Evolutionary conservation across 2,888 invertebrate species (phyloP).

Genomic region (Drosophila eohydei): DNA sequence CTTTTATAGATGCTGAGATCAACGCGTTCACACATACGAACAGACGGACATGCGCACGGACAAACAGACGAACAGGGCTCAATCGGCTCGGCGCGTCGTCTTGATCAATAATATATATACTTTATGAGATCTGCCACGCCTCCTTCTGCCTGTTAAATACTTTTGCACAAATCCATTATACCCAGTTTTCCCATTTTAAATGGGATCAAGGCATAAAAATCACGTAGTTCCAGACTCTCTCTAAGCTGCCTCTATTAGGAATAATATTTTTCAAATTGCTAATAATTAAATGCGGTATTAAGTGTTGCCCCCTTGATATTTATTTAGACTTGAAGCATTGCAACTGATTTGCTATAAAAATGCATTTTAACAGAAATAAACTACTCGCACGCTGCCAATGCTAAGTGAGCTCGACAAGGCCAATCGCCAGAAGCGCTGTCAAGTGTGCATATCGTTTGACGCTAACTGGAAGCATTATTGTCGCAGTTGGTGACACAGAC

Average conservation of each 20-base stretch:
- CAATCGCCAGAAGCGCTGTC: slow-evolving; percentile 23
- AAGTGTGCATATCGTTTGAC: slow-evolving; percentile 47
- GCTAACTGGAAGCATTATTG: slow-evolving; percentile 63
- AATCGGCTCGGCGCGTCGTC: no score
- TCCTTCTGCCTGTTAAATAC: no score
- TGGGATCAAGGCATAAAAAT: no score
- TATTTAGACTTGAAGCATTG: neutral
- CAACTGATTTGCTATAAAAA: neutral
- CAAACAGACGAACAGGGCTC: no score
- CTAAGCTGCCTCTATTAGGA: neutral
- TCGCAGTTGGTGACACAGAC: slow-evolving; percentile 62
- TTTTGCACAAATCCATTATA: no score
- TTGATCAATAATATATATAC: no score
- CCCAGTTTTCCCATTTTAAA: no score
- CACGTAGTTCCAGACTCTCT: no score
- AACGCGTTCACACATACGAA: no score
- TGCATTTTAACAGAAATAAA: neutral
- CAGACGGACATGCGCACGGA: no score
- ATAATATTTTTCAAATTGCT: neutral
- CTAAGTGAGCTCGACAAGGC: slow-evolving; percentile 28
- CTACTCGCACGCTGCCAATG: slow-evolving; percentile 2
- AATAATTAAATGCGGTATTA: neutral
- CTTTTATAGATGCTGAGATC: no score
- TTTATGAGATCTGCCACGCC: no score
- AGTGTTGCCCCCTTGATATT: neutral